Conservation (phyloP, 2,797 vertebrate genomes). For the Chrosomus eos region DNA sequence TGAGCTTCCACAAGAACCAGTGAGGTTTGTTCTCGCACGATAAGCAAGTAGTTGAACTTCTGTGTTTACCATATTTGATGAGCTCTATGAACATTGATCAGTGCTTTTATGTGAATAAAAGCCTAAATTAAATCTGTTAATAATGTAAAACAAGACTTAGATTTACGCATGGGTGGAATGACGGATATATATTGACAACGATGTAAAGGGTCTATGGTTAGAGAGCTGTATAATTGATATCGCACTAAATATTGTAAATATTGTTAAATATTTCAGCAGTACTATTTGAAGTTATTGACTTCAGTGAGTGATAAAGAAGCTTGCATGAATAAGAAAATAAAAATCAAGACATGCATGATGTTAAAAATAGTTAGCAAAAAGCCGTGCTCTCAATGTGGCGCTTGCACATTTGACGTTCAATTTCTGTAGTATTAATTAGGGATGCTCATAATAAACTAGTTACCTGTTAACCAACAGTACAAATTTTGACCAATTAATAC, state of each 20-base stretch:
- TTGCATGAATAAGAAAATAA: not conserved
- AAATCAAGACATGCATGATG: not conserved
- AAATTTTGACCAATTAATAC: not conserved
- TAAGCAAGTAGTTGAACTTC: too few relatives aligned
- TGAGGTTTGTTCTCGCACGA: not conserved
- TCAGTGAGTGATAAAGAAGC: not conserved
- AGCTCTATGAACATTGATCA: not conserved
- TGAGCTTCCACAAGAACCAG: not conserved
- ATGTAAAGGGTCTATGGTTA: not conserved
- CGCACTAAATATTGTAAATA: too few relatives aligned
- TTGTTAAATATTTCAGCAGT: not conserved
- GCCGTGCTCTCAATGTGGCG: not conserved
- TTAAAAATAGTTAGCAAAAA: not conserved
- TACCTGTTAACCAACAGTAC: not conserved
- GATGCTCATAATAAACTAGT: not conserved
- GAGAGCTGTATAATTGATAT: not conserved
- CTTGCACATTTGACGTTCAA: not conserved
- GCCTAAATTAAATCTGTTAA: not conserved
- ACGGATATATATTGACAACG: not conserved
- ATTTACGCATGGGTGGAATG: not conserved
- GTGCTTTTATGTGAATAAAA: not conserved
- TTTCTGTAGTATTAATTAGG: not conserved
- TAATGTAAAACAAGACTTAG: not conserved
- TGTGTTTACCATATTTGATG: not conserved
- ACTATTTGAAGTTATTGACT: not conserved